phyloP scores from a whole-genome alignment of 2,888 invertebrate genomes.

The Scaptomyza reducta region DNA sequence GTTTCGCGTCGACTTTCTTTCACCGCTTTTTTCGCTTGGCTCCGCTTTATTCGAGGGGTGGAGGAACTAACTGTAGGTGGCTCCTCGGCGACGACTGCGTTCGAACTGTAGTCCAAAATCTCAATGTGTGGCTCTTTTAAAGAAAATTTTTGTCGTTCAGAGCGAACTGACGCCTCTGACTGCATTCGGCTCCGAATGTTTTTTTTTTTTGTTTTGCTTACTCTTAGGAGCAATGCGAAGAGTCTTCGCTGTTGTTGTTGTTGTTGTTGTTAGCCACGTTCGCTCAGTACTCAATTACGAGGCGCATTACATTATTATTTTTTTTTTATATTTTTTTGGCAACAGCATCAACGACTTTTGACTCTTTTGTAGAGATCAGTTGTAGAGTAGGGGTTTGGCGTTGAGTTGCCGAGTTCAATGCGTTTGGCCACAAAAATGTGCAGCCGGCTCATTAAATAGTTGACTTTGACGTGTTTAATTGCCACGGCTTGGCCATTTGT shows the following conservation, averaged over 20 bases:
- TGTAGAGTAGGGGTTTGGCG: not conserved
- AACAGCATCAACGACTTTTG: constrained; percentile 31
- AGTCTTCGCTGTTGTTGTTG: constrained; percentile 24
- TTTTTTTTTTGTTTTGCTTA: constrained; percentile 26
- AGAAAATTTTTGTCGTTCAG: constrained; percentile 67
- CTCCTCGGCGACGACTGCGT: constrained; percentile 70
- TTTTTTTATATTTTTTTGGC: constrained; percentile 14
- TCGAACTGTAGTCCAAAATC: constrained; percentile 74
- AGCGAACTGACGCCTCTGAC: constrained; percentile 24
- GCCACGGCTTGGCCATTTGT: constrained; percentile 32
- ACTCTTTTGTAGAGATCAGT: constrained; percentile 30
- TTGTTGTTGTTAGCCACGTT: not conserved
- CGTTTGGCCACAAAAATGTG: constrained; percentile 57
- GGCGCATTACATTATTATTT: constrained; percentile 13
- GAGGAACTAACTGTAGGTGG: constrained; percentile 44
- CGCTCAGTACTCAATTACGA: constrained; percentile 40
- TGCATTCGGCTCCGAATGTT: constrained; percentile 33
- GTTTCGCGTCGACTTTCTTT: constrained; percentile 67
- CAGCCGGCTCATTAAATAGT: constrained; percentile 57
- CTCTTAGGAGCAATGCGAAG: constrained; percentile 57
- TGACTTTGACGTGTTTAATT: constrained; percentile 55
- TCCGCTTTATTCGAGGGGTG: constrained; percentile 7
- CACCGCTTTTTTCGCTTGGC: constrained; percentile 36
- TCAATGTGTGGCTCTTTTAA: constrained; percentile 72
- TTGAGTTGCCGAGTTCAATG: constrained; percentile 63